Evolutionary conservation across 2,797 vertebrate species (phyloP), one percentile per base, ranked within the genome.

Genomic region (Malurus splendens): DNA sequence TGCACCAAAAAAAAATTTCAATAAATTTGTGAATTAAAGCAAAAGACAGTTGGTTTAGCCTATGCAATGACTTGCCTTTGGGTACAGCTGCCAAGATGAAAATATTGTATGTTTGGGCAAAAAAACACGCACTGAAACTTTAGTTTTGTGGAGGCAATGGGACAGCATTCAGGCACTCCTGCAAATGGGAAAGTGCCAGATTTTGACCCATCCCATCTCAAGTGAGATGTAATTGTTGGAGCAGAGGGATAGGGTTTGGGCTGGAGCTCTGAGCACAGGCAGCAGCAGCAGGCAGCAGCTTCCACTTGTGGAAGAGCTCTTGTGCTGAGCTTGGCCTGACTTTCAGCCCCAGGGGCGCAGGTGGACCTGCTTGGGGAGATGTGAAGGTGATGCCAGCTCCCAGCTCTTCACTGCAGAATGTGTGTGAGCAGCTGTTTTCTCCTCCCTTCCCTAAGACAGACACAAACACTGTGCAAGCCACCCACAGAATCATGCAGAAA

Each of bases 151-250:
- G 33, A 33, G n/a, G 9, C 6, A 28, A 20, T 2, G 27, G 33
- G 24, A 56, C 42, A 27, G 42, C 4, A 24, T 20, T 25, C 2
- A 14, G 39, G 16, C 7, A 7, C 7, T n/a, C n/a, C 38, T 28
- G 50, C 20, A 59, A 38, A 54, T 0, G 4, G 14, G 16, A 6
- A 79, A 61, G 4, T 15, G 11, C 5, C 47, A 30, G 9, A 32
- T 51, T 72, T 77, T 2, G 2, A 64, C 15, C 20, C 3, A 7
- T 32, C 7, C 39, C 19, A 60, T 71, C 38, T 24, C 44, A 52
- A 0, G 0, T 1, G 6, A 60, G 48, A 36, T 67, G 41, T 39
- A n/a, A n/a, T 30, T 4, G 1, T 47, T 0, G 1, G 23, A 3
- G 1, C 32, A 57, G 38, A 32, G 13, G 25, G 20, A 36, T 59